These are phyloP conservation scores for Ichneumoninae sp. DNA, from an alignment of 2,888 invertebrate species.

Conservation along the genomic window DNA sequence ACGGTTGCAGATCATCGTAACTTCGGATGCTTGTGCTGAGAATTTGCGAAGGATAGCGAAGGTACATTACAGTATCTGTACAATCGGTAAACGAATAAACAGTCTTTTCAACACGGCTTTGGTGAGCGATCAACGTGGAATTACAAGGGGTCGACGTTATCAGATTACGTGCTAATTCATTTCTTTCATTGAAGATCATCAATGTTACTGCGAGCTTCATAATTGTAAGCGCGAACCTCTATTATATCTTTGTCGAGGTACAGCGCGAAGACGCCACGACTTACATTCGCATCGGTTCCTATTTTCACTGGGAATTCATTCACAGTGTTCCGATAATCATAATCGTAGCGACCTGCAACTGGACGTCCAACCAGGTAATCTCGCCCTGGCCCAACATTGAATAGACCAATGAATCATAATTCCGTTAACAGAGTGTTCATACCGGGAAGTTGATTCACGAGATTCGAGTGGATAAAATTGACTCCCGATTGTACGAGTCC, in stretches of 20 bases:
- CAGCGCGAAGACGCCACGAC: neutral
- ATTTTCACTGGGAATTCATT: constrained; percentile 12
- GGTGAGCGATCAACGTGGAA: constrained; percentile 39
- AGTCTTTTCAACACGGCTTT: constrained; percentile 26
- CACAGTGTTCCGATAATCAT: constrained; percentile 45
- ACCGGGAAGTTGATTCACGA: constrained; percentile 56
- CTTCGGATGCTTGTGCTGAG: constrained; percentile 60
- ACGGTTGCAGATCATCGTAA: constrained; percentile 33
- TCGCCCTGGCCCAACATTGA: neutral
- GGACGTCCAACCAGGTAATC: constrained; percentile 31
- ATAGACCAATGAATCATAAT: neutral
- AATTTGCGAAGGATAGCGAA: constrained; percentile 53
- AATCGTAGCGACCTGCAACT: constrained; percentile 53
- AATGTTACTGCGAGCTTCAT: neutral
- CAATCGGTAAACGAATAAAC: constrained; percentile 54
- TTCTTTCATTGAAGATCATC: neutral
- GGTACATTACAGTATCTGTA: constrained; percentile 59
- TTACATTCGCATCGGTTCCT: neutral
- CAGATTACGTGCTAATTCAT: too few relatives aligned
- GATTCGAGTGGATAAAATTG: constrained; percentile 48
- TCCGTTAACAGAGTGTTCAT: constrained; percentile 27
- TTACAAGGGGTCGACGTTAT: too few relatives aligned
- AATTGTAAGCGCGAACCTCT: neutral
- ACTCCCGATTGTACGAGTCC: constrained; percentile 50
- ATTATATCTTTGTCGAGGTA: neutral